These are phyloP conservation scores for Amaurobius ferox DNA, from an alignment of 2,888 invertebrate species.

Conservation along the genomic window DNA sequence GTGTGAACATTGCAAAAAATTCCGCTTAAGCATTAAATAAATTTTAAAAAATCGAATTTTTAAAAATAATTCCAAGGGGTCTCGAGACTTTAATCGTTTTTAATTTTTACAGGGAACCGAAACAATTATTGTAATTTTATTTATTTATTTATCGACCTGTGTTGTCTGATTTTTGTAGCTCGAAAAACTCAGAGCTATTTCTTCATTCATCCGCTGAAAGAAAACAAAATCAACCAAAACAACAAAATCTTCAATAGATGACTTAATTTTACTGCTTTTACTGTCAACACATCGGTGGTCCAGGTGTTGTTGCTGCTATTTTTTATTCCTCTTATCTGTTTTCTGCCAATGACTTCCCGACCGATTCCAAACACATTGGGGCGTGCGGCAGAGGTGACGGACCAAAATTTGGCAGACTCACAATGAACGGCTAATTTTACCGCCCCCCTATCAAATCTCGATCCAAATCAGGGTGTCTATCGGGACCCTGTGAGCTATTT, in stretches of 20 bases:
- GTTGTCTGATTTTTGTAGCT: too few species aligned
- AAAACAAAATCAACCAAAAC: background rate
- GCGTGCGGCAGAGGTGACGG: background rate
- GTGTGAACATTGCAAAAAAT: too few species aligned
- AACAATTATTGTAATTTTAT: too few species aligned
- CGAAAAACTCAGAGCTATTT: background rate
- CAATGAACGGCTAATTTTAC: constrained; percentile 66
- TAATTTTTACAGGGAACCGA: too few species aligned
- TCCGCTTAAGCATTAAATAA: too few species aligned
- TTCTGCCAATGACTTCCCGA: constrained; percentile 43
- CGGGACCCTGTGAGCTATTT: background rate
- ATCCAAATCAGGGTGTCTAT: constrained; percentile 57
- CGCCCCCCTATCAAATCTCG: constrained; percentile 45
- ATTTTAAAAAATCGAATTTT: too few species aligned
- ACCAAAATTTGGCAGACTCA: constrained; percentile 40
- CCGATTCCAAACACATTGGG: constrained; percentile 41
- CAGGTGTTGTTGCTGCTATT: constrained; percentile 45
- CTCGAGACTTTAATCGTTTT: too few species aligned
- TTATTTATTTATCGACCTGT: too few species aligned
- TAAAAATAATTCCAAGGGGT: too few species aligned
- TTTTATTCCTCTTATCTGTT: constrained; percentile 1
- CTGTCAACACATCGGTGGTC: constrained; percentile 39
- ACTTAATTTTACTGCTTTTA: background rate
- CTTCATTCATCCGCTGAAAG: background rate
- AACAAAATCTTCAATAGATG: background rate